These are phyloP conservation scores for Monochamus saltuarius DNA, from an alignment of 1,140 invertebrate species.

Conservation along the genomic window DNA sequence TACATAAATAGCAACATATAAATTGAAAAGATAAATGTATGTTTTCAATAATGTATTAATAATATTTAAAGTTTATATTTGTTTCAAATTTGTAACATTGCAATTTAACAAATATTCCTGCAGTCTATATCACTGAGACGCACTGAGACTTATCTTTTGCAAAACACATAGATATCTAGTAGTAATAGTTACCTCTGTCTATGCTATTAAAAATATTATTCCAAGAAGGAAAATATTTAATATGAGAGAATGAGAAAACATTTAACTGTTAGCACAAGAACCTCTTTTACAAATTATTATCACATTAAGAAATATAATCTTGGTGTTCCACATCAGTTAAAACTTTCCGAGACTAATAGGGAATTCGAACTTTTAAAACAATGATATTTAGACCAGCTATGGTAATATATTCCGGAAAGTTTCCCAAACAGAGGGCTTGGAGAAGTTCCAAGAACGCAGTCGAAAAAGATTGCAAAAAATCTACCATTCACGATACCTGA, in stretches of 20 bases:
- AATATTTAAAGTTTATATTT: too few species aligned
- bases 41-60: too few species aligned
- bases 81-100: too few species aligned
- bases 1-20: too few species aligned
- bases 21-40: too few species aligned
- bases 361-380: slow-evolving; percentile 10
- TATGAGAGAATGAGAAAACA: background rate
- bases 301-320: slow-evolving; percentile 20
- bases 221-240: too few species aligned
- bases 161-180: too few species aligned
- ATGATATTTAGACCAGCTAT: slow-evolving; percentile 11
- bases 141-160: too few species aligned
- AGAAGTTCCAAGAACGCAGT: slow-evolving; percentile 11
- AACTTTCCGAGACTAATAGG: slow-evolving; percentile 22
- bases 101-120: too few species aligned
- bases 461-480: slow-evolving; percentile 11
- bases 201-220: too few species aligned
- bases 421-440: slow-evolving; percentile 4
- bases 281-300: slow-evolving; percentile 16
- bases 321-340: slow-evolving; percentile 17
- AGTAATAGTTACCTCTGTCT: too few species aligned
- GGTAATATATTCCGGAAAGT: slow-evolving; percentile 13
- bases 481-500: slow-evolving; percentile 14
- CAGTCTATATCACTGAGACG: too few species aligned
- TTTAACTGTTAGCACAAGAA: background rate